phyloP scores from a whole-genome alignment of 2,113 vertebrate species.

The Pseudois nayaur region DNA sequence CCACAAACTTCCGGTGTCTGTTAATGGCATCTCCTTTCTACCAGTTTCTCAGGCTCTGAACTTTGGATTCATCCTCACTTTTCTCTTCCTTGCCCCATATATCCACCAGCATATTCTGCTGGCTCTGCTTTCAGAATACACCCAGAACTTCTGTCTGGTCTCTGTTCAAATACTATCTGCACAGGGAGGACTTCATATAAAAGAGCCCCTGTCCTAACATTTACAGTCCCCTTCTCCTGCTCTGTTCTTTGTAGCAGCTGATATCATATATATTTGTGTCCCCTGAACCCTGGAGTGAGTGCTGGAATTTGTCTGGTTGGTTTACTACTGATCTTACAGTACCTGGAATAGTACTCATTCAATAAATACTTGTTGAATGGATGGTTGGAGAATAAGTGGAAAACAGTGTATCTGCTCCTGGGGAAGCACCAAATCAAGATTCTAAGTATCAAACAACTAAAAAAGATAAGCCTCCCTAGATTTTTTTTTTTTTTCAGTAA shows the following conservation, averaged over 20 bases:
- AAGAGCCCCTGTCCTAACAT: fast-evolving
- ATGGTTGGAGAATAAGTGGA: not conserved
- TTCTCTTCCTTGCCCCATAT: not conserved
- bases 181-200: not conserved
- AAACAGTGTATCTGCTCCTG: not conserved
- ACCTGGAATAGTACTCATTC: not conserved
- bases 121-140: not conserved
- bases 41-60: not conserved
- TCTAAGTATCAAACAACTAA: not conserved
- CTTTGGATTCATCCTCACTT: not conserved
- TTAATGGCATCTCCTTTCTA: not conserved
- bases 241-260: not conserved
- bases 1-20: not conserved
- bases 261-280: not conserved
- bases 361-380: not conserved
- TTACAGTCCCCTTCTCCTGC: no score
- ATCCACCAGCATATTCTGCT: not conserved
- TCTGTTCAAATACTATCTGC: not conserved
- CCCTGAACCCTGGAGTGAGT: not conserved
- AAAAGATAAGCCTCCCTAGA: not conserved
- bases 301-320: not conserved
- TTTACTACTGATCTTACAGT: not conserved
- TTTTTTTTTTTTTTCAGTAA: not conserved
- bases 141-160: not conserved
- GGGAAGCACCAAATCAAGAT: not conserved